Evolutionary conservation across 2,113 vertebrate genomes (phyloP), one percentile per base, ranked within the genome.

Genomic region (Camelus dromedarius): DNA sequence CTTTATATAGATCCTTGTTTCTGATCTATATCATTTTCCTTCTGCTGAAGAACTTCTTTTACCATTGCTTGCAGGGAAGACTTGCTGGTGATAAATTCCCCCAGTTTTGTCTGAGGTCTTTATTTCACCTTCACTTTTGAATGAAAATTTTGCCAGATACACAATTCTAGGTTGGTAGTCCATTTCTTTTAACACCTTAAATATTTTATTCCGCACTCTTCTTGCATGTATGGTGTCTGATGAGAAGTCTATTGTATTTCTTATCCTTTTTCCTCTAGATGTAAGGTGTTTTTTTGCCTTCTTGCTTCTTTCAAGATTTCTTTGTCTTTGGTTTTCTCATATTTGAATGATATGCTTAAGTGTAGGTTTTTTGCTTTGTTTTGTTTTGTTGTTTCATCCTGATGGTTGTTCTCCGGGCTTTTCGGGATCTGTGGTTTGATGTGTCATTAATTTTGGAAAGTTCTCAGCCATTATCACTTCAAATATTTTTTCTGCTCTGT

Each of bases 291-390:
- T 86, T 50, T 66, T 2, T 2, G 7, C 8, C 19, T 9, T 32
- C 58, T 81, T n/a, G 16, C 1, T 72, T 93, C 26, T 80, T 93
- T 72, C 54, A 83, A 60, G 35, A 58, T 64, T 87, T 87, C 22
- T 89, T 70, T 96, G 77, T 62, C n/a, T 75, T 95, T 67, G n/a
- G 18, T 79, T 93, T 79, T 62, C 20, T 93, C 11, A 35, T 26
- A n/a, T 42, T 83, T 67, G 13, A 64, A 58, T 70, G 48, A 50
- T 89, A 81, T 15, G 6, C 14, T 8, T 66, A 38, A 15, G 32
- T 52, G 1, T 82, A 7, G 28, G 11, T 19, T 38, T 79, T 26
- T 64, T 48, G 38, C 38, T 42, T 42, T 42, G 38, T 42, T 42
- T 42, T 42, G 38, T 42, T 42, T 42, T 42, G 38, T 42, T 42